Evolutionary conservation across 2,797 vertebrate species (phyloP), one percentile per base, ranked within the genome.

Genomic region (Chelidonichthys spinosus): DNA sequence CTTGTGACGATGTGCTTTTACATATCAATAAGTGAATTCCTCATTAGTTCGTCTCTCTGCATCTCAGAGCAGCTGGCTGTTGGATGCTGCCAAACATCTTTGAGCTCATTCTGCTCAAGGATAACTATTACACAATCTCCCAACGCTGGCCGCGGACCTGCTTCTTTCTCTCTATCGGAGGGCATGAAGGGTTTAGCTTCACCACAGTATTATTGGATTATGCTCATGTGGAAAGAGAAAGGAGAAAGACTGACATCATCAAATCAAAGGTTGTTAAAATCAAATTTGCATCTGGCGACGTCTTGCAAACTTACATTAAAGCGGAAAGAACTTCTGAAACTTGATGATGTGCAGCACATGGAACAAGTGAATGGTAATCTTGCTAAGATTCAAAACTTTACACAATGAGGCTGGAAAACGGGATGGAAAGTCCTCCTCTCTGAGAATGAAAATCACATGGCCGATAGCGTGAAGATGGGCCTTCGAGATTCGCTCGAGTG

Each of bases 131-230:
- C 2, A 2, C 63, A 73, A 63, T 64, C 33, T 69, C 42, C 35
- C 61, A 68, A 42, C 9, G 62, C 36, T 76, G 49, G 63, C 72
- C 18, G 44, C 33, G 59, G 63, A 63, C 40, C 9, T n/a, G 60
- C 44, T 75, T 56, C 33, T 72, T 80, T 83, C 5, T 9, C 52
- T 13, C 60, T 25, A 18, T 42, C 46, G 46, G 69, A 65, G 40
- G 40, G 11, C 44, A 69, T 4, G 17, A 70, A 62, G 55, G 44
- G 42, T n/a, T 70, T 49, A 39, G 58, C 49, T 55, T 18, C 59
- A 50, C 79, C 63, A 65, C 77, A 68, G 43, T 74, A 25, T 71
- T 74, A 84, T 84, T 77, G 66, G 63, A 78, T 86, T 79, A 78
- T 56, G 37, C 18, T 62, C 2, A 32, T 61, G 25, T 58, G 72